Conservation (phyloP, 2,888 invertebrate genomes). For the Drosophila meridiana region DNA sequence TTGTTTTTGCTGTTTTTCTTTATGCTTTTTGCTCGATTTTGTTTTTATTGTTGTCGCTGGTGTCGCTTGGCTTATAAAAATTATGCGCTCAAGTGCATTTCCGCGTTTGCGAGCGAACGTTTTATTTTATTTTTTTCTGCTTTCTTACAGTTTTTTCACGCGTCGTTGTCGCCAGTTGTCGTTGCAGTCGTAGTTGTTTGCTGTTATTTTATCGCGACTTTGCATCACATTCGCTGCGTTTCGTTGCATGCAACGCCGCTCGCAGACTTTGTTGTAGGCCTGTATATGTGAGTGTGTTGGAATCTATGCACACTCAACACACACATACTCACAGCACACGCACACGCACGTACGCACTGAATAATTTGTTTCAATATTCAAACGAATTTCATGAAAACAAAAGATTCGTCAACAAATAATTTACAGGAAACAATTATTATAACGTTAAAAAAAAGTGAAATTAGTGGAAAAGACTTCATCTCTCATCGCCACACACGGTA, state of each 20-base stretch:
- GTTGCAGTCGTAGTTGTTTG: conserved; percentile 29
- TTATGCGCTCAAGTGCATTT: conserved; percentile 79
- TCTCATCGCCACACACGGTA: conserved; percentile 12
- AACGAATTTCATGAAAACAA: conserved; percentile 11
- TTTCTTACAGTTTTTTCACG: conserved; percentile 52
- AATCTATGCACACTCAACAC: background rate
- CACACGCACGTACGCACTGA: conserved; percentile 10
- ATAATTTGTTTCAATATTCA: conserved; percentile 1
- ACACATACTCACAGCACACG: background rate
- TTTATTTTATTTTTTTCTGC: conserved; percentile 39
- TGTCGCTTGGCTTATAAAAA: conserved; percentile 71
- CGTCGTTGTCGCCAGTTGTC: conserved; percentile 51
- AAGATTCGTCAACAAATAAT: conserved; percentile 8
- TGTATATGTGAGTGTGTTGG: conserved; percentile 12
- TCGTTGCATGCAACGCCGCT: conserved; percentile 41
- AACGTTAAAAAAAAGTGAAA: conserved; percentile 11
- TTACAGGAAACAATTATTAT: conserved; percentile 15
- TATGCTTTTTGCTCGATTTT: conserved; percentile 35
- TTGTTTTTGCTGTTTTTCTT: conserved; percentile 22
- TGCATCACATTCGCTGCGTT: conserved; percentile 60
- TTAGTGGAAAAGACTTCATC: background rate
- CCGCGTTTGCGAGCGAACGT: conserved; percentile 63
- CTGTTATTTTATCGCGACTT: conserved; percentile 54
- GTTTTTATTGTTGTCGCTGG: conserved; percentile 33
- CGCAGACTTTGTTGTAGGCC: conserved; percentile 11